Evolutionary conservation across 2,797 vertebrate species (phyloP).

Genomic region (Bradypus variegatus): DNA sequence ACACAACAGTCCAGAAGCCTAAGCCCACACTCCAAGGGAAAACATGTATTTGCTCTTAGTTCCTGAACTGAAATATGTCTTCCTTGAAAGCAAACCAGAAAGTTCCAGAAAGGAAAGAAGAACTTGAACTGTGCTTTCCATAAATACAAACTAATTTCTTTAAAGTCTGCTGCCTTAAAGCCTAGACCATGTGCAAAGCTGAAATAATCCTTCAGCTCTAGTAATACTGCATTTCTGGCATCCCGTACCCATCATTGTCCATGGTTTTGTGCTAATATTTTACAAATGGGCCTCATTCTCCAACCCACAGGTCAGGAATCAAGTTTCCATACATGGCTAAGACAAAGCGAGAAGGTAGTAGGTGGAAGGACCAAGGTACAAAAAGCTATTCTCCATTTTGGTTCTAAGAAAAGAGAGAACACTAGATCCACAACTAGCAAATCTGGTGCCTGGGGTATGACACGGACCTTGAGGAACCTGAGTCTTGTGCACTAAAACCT

Average conservation of each 20-base stretch:
- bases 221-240: not conserved
- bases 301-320: not conserved
- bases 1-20: not conserved
- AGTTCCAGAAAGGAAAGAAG: conserved; percentile 10
- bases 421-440: not conserved
- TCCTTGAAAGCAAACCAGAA: not conserved
- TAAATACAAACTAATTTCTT: not conserved
- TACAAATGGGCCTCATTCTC: not conserved
- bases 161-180: not conserved
- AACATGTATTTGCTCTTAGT: not conserved
- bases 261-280: not conserved
- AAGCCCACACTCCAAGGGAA: not conserved
- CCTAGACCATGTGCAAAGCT: not conserved
- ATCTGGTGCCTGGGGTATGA: not conserved
- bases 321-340: not conserved
- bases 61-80: not conserved
- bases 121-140: not conserved
- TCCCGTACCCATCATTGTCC: too few species aligned
- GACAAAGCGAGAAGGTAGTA: not conserved
- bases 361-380: not conserved
- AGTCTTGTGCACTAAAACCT: not conserved
- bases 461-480: not conserved
- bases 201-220: not conserved
- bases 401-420: not conserved
- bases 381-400: not conserved